These are phyloP conservation scores for Plotosus lineatus DNA, from an alignment of 2,113 vertebrate genomes.

Conservation along the genomic window DNA sequence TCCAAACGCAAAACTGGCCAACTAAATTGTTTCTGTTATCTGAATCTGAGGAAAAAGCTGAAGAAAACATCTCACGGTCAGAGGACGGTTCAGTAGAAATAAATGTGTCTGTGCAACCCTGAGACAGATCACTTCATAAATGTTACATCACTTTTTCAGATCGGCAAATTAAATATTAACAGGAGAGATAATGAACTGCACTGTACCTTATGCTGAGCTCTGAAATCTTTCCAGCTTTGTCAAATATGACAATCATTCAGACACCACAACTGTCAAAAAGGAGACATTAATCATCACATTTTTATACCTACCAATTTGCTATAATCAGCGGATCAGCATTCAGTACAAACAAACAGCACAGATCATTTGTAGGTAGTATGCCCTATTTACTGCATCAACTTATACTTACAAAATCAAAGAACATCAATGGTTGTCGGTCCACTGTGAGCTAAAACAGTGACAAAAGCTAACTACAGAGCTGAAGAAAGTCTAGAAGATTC, in stretches of 20 bases:
- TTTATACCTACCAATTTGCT: not conserved
- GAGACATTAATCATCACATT: not conserved
- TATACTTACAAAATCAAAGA: constrained; percentile 19
- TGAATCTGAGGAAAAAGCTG: constrained; percentile 10
- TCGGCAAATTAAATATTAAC: constrained; percentile 73
- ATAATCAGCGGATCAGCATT: not conserved
- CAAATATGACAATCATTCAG: constrained; percentile 37
- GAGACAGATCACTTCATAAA: constrained; percentile 69
- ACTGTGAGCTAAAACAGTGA: constrained; percentile 21
- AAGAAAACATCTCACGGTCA: constrained; percentile 27
- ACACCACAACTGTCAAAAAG: constrained; percentile 10
- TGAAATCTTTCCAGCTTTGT: constrained; percentile 31
- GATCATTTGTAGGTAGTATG: not conserved
- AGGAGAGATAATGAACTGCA: constrained; percentile 64
- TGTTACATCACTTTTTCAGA: constrained; percentile 68
- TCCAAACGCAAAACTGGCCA: not conserved
- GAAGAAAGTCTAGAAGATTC: constrained; percentile 37
- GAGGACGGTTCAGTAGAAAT: constrained; percentile 42
- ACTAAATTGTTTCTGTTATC: constrained; percentile 19
- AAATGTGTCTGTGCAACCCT: constrained; percentile 43
- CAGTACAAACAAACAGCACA: not conserved
- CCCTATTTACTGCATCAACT: not conserved
- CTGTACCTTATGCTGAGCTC: constrained; percentile 51
- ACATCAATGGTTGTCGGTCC: not conserved
- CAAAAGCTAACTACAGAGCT: constrained; percentile 33